Conservation (phyloP, 2,797 vertebrate species). For the Picus viridis region DNA sequence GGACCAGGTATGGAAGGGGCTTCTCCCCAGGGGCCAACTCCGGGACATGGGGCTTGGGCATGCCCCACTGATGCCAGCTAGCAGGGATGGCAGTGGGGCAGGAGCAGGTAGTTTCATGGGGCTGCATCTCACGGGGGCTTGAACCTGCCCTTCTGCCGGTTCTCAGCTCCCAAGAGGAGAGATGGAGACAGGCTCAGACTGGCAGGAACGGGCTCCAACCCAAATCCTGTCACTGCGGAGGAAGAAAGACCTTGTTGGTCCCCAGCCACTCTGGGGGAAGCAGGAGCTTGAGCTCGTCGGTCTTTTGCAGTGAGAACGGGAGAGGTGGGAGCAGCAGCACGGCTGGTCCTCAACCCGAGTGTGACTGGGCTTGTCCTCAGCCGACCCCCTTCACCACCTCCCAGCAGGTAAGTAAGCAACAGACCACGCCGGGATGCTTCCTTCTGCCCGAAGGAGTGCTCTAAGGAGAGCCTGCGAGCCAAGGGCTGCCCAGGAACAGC, state of each 20-base stretch:
- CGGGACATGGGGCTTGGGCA: rapidly evolving
- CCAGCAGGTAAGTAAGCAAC: not conserved
- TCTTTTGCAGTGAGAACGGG: not conserved
- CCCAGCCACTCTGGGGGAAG: not conserved
- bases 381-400: rapidly evolving
- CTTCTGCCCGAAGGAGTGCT: not conserved
- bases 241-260: not conserved
- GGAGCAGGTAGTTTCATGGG: not conserved
- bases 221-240: rapidly evolving
- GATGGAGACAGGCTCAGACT: not conserved
- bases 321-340: not conserved
- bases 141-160: not conserved
- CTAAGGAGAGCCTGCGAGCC: not conserved
- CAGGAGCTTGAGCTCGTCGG: not conserved
- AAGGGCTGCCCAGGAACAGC: not conserved
- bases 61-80: rapidly evolving
- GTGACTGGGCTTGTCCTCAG: rapidly evolving
- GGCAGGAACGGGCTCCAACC: not conserved
- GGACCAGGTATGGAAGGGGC: not conserved
- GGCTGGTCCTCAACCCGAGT: not conserved
- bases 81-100: rapidly evolving
- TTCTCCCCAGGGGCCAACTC: rapidly evolving
- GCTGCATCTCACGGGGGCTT: not conserved
- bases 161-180: rapidly evolving
- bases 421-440: too few species aligned